Evolutionary conservation across 2,113 vertebrate genomes (phyloP), one percentile per base, ranked within the genome.

Genomic region (Alaudala cheleensis): DNA sequence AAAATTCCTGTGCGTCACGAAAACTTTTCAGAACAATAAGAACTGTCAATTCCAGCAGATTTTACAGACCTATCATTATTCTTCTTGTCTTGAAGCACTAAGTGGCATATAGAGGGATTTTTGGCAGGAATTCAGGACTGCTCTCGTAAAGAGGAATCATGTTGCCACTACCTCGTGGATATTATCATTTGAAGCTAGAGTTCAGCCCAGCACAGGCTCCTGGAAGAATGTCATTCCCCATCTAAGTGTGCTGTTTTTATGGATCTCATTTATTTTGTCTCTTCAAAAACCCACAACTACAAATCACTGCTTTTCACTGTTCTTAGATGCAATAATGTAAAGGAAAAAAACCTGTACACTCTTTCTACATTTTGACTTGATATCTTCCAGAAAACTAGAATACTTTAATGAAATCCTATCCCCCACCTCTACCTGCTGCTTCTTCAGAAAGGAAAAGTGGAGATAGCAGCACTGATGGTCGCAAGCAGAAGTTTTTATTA

Each of bases 21-120:
- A 94, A 97, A 97, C 83, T 96, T 97, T 83, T 57, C 33, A 21
- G 96, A 95, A 97, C 94, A 97, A 96, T 95, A 84, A 62, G 81
- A 93, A 93, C 93, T 96, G 97, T 96, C 96, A 96, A 28, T 93
- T 84, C 69, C 80, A 93, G 93, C 96, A 95, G 74, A 88, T 97
- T 96, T 93, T 88, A 86, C 72, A 95, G 95, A 54, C 81, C 86
- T 93, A 85, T 91, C 94, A 93, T 97, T 97, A 93, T 95, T 93
- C 61, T 80, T 73, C 92, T 97, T 97, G 90, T 97, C 95, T 96
- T 95, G 86, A 87, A 89, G 79, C 94, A 65, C 93, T 94, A 62
- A 91, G 78, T 73, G 81, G 81, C 15, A 6, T 74, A 64, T 60
- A 93, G 86, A 94, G 66, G 58, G 70, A 50, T 83, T 93, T 96